Base-by-base conservation (phyloP, 2,797 vertebrate genomes). In the Anas georgica region DNA sequence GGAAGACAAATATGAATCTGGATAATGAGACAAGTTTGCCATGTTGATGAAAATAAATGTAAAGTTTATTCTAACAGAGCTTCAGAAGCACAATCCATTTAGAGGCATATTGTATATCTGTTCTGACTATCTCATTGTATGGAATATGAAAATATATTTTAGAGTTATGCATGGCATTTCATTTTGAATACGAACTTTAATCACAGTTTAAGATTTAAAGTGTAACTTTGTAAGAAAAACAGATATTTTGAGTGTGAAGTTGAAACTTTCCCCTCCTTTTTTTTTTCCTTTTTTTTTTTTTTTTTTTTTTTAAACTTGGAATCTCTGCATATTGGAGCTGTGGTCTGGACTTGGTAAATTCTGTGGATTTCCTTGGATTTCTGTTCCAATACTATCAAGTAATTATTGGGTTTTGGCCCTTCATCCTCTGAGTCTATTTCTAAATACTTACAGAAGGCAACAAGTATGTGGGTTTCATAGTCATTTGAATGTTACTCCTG, bases 1-100 rank as follows among this genome's bases (percentile, higher is more conserved):
- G 82, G 82, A 94, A 97, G 94, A 93, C 82, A 94, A 94, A 77
- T 93, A 95, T 95, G 94, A 94, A 94, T 95, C 83, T 93, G 50
- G 64, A 62, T 96, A 94, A 96, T 90, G 84, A 93, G 96, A 95
- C 93, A 95, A 93, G 91, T 69, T 91, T 94, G 95, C 91, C 85
- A 78, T n/a, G 63, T 63, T 94, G 89, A 95, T 94, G 93, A 91
- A 95, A 91, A 95, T 89, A 90, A 91, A 96, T 95, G 72, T 68
- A 46, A 75, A 89, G 80, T 95, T 94, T 93, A 92, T 96, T 96
- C 69, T 81, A 88, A 78, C 59, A 78, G 73, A 90, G 79, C 76
- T 95, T 95, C 50, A 48, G 75, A 63, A 89, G 58, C 29, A 63
- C n/a, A 55, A 86, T 94, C 87, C 76, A 59, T 95, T 93, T 75